A percentile compares a stretch with the other conserved stretches of the same genome.
These are phyloP conservation scores for Ctena decussata DNA, from an alignment of 2,888 invertebrate species.

Conservation along the genomic window DNA sequence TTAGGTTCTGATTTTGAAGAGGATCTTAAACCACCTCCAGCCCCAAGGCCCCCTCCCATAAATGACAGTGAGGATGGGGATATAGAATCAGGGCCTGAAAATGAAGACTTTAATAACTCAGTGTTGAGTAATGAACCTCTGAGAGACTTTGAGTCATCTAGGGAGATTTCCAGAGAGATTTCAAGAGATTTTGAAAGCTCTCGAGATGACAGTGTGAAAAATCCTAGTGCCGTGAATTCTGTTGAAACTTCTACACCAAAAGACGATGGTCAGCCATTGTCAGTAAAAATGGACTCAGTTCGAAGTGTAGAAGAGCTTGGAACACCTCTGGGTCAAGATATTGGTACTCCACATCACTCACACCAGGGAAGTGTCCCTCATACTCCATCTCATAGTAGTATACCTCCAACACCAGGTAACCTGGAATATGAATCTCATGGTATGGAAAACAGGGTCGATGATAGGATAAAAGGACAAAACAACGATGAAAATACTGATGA, in stretches of 20 bases:
- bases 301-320: background rate
- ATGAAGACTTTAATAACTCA: conserved; percentile 64
- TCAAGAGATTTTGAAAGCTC: conserved; percentile 68
- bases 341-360: conserved; percentile 43
- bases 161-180: conserved; percentile 62
- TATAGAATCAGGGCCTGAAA: conserved; percentile 74
- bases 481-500: conserved; percentile 68
- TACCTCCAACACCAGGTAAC: conserved; percentile 58
- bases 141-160: conserved; percentile 66
- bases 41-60: conserved; percentile 74
- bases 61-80: conserved; percentile 76
- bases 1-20: conserved; percentile 74
- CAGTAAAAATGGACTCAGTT: conserved; percentile 46
- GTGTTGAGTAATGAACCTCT: conserved; percentile 62
- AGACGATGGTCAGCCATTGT: conserved; percentile 54
- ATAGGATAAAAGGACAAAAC: conserved; percentile 52
- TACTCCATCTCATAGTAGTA: conserved; percentile 63
- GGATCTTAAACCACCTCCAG: conserved; percentile 74
- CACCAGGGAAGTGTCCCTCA: conserved; percentile 61
- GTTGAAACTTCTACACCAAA: conserved; percentile 59
- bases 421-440: conserved; percentile 63
- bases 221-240: conserved; percentile 52
- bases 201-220: conserved; percentile 65
- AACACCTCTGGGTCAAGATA: background rate
- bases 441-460: conserved; percentile 32